These are phyloP conservation scores for Atta texana DNA, from an alignment of 1,140 invertebrate genomes.

Conservation along the genomic window DNA sequence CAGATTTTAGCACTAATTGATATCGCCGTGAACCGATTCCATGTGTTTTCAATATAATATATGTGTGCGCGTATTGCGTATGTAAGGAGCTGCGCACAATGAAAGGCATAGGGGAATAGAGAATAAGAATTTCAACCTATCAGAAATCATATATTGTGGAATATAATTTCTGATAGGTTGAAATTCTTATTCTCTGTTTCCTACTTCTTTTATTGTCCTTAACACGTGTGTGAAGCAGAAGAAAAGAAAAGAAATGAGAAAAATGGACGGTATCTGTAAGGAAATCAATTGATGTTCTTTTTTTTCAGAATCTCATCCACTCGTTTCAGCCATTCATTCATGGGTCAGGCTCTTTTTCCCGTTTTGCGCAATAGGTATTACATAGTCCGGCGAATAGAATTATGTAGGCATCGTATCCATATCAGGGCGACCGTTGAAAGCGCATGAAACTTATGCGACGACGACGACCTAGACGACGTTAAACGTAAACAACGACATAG, in stretches of 20 bases:
- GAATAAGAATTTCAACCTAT: no score
- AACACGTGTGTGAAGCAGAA: slow-evolving; percentile 29
- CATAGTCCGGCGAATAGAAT: slow-evolving; percentile 61
- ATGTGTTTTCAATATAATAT: background rate
- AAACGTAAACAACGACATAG: background rate
- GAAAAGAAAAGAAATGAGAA: slow-evolving; percentile 50
- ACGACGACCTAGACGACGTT: background rate
- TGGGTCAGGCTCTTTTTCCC: slow-evolving; percentile 87
- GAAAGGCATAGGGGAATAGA: no score
- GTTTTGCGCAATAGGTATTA: slow-evolving; percentile 86
- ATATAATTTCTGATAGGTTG: no score
- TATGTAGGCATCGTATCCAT: slow-evolving; percentile 54
- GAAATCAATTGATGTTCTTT: slow-evolving; percentile 86
- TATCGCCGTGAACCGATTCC: background rate
- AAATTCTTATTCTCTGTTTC: no score
- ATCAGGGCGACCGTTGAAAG: slow-evolving; percentile 45
- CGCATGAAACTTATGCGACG: background rate
- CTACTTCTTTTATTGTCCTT: no score
- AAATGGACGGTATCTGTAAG: slow-evolving; percentile 71
- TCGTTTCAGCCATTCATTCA: slow-evolving; percentile 86
- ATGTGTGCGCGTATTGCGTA: background rate
- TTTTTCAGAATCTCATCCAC: slow-evolving; percentile 86
- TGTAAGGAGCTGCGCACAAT: no score
- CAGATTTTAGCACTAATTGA: slow-evolving; percentile 23
- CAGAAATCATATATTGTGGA: no score